Evolutionary conservation across 1,140 invertebrate genomes (phyloP).

Genomic region (Drosophila asahinai): DNA sequence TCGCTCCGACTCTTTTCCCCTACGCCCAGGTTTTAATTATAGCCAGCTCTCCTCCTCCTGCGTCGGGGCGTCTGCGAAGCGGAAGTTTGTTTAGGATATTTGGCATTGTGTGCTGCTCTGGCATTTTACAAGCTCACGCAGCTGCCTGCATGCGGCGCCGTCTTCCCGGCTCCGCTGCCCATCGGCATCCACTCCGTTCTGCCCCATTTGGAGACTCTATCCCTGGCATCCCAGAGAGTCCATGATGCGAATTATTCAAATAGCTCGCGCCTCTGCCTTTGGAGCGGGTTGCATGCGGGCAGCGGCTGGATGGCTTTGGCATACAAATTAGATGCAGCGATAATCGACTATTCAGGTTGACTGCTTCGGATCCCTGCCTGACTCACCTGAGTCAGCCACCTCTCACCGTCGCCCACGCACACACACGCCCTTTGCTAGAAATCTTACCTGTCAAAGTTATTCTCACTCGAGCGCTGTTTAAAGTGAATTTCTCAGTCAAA

Average conservation of each 20-base stretch:
- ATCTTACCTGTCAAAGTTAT: conserved; percentile 51
- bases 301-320: conserved; percentile 26
- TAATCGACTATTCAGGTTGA: conserved; percentile 63
- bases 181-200: conserved; percentile 16
- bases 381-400: conserved; percentile 16
- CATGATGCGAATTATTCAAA: conserved; percentile 72
- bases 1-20: conserved; percentile 1
- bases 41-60: conserved; percentile 38
- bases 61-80: conserved; percentile 52
- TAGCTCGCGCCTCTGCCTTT: conserved; percentile 54
- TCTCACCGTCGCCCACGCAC: not conserved
- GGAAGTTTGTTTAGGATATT: conserved; percentile 82
- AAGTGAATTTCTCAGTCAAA: conserved; percentile 38
- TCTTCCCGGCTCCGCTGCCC: not conserved
- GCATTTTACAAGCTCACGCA: conserved; percentile 56
- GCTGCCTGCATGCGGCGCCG: conserved; percentile 43
- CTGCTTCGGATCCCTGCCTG: conserved; percentile 28
- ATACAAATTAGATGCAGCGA: conserved; percentile 62
- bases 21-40: conserved; percentile 61
- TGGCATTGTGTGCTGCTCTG: conserved; percentile 57
- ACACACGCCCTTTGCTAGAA: not conserved
- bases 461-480: conserved; percentile 20
- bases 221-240: conserved; percentile 39
- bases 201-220: conserved; percentile 32
- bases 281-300: conserved; percentile 39